A percentile compares a stretch with the other conserved stretches of the same genome.
These are phyloP conservation scores for Agelaius phoeniceus DNA, from an alignment of 2,113 vertebrate genomes.

Conservation along the genomic window DNA sequence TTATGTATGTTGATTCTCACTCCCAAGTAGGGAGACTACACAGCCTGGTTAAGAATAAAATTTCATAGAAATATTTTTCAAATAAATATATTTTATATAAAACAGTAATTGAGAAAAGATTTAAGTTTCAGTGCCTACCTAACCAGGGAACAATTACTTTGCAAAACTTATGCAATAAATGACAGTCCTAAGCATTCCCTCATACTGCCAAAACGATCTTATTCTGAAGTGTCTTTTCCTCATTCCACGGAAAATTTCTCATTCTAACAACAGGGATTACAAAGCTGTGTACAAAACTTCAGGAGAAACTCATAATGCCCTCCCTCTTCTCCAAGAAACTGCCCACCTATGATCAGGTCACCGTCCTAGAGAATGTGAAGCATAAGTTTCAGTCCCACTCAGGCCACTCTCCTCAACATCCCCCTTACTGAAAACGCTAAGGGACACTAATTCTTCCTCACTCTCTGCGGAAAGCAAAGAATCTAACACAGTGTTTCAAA, in stretches of 20 bases:
- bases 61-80: neutral
- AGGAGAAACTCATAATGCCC: neutral
- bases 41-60: neutral
- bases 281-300: neutral
- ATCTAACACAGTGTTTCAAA: neutral
- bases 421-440: neutral
- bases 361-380: neutral
- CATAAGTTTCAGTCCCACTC: accelerated
- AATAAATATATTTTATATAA: neutral
- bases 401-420: neutral
- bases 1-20: neutral
- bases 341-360: neutral
- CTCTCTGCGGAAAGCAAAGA: neutral
- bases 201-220: neutral
- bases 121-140: neutral
- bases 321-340: neutral
- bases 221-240: neutral
- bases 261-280: neutral
- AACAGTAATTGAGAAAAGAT: neutral
- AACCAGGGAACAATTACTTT: neutral
- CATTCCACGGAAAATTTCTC: neutral
- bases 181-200: neutral
- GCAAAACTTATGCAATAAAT: neutral
- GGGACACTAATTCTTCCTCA: neutral
- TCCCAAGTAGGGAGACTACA: neutral